Percentiles rank a stretch among this genome's conserved stretches.
Conservation (phyloP, 2,888 invertebrate genomes). For the Amorpha juglandis region DNA sequence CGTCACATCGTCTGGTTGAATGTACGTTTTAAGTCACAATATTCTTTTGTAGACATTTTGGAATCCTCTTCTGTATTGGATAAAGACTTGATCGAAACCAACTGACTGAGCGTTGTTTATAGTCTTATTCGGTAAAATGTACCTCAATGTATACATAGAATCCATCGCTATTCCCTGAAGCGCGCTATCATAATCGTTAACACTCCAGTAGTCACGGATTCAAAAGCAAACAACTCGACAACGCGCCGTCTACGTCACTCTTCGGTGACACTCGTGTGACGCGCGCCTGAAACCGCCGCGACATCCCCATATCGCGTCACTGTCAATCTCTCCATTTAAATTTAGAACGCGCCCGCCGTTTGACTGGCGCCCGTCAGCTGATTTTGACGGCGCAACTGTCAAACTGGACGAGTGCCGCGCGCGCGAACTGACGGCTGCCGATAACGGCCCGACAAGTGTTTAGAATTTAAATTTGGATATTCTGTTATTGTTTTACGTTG, state of each 20-base stretch:
- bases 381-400: slow-evolving; percentile 64
- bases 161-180: slow-evolving; percentile 4
- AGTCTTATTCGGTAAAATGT: background rate
- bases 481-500: slow-evolving; percentile 39
- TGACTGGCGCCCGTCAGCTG: slow-evolving; percentile 65
- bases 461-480: slow-evolving; percentile 52
- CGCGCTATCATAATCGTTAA: slow-evolving; percentile 10
- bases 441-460: slow-evolving; percentile 54
- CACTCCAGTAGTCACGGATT: slow-evolving; percentile 14
- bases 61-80: background rate
- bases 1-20: no score
- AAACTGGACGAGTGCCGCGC: slow-evolving; percentile 52
- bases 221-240: slow-evolving; percentile 9
- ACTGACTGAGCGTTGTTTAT: background rate
- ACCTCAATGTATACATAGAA: background rate
- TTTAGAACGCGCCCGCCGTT: slow-evolving; percentile 60
- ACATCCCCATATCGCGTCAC: slow-evolving; percentile 68
- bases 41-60: background rate
- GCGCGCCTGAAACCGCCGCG: slow-evolving; percentile 25
- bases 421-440: slow-evolving; percentile 59
- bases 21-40: background rate
- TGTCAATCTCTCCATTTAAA: slow-evolving; percentile 73
- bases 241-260: slow-evolving; percentile 3
- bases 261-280: slow-evolving; percentile 23
- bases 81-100: background rate